These are phyloP conservation scores for Auanema freiburgensis DNA, from an alignment of 2,888 invertebrate species.

Conservation along the genomic window DNA sequence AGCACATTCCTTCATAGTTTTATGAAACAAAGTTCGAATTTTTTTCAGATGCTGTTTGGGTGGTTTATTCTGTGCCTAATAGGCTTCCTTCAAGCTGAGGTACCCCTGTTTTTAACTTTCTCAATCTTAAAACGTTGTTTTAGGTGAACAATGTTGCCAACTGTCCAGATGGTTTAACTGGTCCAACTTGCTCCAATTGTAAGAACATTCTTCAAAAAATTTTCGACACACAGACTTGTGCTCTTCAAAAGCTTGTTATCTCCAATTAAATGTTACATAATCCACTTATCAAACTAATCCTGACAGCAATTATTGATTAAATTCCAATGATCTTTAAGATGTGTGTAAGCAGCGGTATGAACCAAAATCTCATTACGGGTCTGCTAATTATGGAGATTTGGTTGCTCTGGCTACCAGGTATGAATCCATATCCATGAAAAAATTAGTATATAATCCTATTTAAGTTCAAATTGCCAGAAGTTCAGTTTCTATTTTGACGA, in stretches of 20 bases:
- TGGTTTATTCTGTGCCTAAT: no score
- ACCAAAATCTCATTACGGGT: conserved; percentile 11
- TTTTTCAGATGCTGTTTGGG: no score
- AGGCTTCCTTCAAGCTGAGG: no score
- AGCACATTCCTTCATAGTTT: no score
- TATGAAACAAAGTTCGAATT: no score
- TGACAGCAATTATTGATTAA: no score
- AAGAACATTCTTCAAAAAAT: neutral
- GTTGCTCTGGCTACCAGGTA: conserved; percentile 4
- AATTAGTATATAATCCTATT: neutral
- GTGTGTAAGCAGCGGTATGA: no score
- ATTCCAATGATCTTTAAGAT: no score
- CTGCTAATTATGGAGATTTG: conserved; percentile 17
- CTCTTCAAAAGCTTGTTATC: conserved; percentile 1
- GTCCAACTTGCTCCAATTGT: neutral
- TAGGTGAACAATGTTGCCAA: neutral
- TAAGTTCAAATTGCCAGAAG: neutral
- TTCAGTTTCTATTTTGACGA: conserved; percentile 35
- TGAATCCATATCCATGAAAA: neutral
- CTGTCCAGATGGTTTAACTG: neutral
- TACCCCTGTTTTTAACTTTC: no score
- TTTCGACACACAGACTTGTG: neutral
- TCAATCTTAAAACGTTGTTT: no score
- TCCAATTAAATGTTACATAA: neutral
- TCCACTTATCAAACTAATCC: neutral